Base-by-base conservation (phyloP, 2,797 vertebrate genomes). In the Clarias laeviceps region DNA sequence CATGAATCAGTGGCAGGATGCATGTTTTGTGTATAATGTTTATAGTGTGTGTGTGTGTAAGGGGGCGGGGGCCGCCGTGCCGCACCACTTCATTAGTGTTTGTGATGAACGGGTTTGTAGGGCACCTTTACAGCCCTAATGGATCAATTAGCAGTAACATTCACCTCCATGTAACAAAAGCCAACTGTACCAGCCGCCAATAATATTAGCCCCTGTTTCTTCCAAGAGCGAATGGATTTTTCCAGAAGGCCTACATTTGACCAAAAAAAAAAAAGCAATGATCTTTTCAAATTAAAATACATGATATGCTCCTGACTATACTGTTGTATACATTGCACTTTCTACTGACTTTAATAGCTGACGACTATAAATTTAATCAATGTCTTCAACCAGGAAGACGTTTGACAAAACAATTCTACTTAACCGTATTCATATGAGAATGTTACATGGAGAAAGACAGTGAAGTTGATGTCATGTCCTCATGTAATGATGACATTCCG, bases 111-210 rank as follows among this genome's bases (percentile, higher is more conserved):
- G 76, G 68, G 83, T 86, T 87, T 87, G 78, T 88, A 80, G 84
- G 85, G 84, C 89, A 87, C 84, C 89, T 89, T 87, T 87, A 88
- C 87, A 89, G 76, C 83, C 82, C 85, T 86, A 83, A 84, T 88
- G 86, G 86, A 88, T 87, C 78, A 88, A 87, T 85, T 88, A 87
- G 56, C 17, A 54, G n/a, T 66, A 80, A 22, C 65, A 20, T 22
- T 66, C 79, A 73, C 40, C 34, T 73, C 81, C 56, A 56, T 61
- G 37, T 50, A 29, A 50, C n/a, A 45, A 64, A 79, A 79, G 34
- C 34, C 34, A 45, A 29, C 59, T 40, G 56, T n/a, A 45, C 59
- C 77, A 40, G 59, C 61, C 64, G 32, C 77, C 24, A 65, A 8
- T 62, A 40, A 79, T 4, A 34, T 34, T 34, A 34, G 32, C 57